Percentiles rank a stretch among this genome's conserved stretches.
Conservation (phyloP, 2,113 vertebrate genomes). For the Chlorodrepanis virens region DNA sequence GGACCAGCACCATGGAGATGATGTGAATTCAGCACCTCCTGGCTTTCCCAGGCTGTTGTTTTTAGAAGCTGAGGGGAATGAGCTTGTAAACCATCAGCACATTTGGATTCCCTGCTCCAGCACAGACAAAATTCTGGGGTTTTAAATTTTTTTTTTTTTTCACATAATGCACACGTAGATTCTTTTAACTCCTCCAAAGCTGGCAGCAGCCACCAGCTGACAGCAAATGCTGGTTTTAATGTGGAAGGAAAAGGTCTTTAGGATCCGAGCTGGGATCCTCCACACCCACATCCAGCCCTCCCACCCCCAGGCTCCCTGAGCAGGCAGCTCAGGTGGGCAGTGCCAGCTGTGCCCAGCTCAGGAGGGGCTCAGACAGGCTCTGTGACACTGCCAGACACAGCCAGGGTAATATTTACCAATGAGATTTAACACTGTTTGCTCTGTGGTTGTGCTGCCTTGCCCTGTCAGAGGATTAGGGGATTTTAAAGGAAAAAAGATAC, state of each 20-base stretch:
- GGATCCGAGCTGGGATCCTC: background rate
- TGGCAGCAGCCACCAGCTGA: background rate
- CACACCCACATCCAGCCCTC: background rate
- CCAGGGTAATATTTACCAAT: background rate
- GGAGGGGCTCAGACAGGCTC: background rate
- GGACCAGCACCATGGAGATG: rapidly evolving
- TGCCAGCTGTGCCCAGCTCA: background rate
- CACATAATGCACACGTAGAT: rapidly evolving
- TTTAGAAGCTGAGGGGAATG: background rate
- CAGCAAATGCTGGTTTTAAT: background rate
- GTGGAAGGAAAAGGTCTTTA: background rate
- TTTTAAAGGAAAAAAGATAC: background rate
- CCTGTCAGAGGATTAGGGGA: background rate
- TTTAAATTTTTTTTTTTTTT: background rate
- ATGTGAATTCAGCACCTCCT: background rate
- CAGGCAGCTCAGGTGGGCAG: background rate
- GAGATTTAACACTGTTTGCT: background rate
- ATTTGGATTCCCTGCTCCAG: background rate
- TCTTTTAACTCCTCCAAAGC: background rate
- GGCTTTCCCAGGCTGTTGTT: rapidly evolving
- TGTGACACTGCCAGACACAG: background rate
- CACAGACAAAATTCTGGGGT: background rate
- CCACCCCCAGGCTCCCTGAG: background rate
- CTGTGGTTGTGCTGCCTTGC: background rate
- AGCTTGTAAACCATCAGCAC: rapidly evolving